Evolutionary conservation across 2,797 vertebrate species (phyloP).

Genomic region (Xenentodon cancila): DNA sequence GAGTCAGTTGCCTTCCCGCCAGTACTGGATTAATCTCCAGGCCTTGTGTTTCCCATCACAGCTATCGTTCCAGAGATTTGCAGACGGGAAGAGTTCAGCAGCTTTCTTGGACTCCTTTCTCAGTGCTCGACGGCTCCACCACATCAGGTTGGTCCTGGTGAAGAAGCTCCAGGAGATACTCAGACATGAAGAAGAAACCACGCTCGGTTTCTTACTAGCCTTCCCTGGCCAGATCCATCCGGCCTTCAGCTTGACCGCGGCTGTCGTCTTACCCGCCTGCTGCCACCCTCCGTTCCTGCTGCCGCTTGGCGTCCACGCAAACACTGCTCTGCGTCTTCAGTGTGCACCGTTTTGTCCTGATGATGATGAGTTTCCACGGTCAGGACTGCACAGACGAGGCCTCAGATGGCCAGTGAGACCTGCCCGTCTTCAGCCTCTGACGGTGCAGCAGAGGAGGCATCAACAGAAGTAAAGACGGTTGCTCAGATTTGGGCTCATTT

Average conservation of each 20-base stretch:
- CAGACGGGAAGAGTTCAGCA: constrained; percentile 39
- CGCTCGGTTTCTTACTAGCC: background rate
- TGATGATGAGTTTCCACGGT: too few species aligned
- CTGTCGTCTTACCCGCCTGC: constrained; percentile 18
- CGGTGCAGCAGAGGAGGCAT: constrained; percentile 24
- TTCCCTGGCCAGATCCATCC: constrained; percentile 12
- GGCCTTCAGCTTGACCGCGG: constrained; percentile 28
- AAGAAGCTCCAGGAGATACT: constrained; percentile 59
- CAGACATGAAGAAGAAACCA: background rate
- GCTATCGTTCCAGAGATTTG: constrained; percentile 62
- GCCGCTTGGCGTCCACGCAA: constrained; percentile 19
- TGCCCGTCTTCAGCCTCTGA: constrained; percentile 43
- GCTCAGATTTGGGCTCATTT: too few species aligned
- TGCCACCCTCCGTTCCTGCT: constrained; percentile 41
- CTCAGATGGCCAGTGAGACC: constrained; percentile 34
- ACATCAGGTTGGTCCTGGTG: constrained; percentile 52
- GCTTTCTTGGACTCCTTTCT: constrained; percentile 62
- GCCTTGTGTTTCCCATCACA: constrained; percentile 15
- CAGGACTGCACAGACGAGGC: too few species aligned
- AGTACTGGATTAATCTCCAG: too few species aligned
- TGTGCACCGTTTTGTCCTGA: background rate
- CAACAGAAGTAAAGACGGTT: constrained; percentile 28
- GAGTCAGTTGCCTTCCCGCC: too few species aligned
- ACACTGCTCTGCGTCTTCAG: constrained; percentile 5
- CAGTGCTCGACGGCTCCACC: constrained; percentile 40